Base-by-base conservation (phyloP, 2,113 vertebrate genomes). In the Burhinus bistriatus region DNA sequence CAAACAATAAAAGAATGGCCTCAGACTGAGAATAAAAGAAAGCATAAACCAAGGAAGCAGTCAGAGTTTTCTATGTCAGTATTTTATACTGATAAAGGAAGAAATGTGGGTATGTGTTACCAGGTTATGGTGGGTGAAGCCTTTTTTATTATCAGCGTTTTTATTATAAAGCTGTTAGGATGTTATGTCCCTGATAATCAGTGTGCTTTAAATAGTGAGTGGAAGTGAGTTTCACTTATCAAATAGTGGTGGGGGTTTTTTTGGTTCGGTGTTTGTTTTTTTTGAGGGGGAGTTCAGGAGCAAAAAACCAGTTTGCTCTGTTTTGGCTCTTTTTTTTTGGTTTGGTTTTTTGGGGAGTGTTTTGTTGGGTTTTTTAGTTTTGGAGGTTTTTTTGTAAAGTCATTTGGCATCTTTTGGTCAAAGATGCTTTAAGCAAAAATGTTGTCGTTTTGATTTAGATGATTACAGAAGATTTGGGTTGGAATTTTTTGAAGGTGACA, bases 31-130 rank as follows among this genome's bases (percentile, higher is more conserved):
- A 88, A 27, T 23, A 97, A 71, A 79, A 97, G 68, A 61, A 96
- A 97, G 65, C 45, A 20, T 61, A 98, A 93, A 59, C 13, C 64
- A 32, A 97, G 91, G 49, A 97, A 95, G 77, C 82, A 79, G 25
- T 34, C 62, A 22, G 86, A 91, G 51, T 30, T 91, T 6, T 95
- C 97, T 19, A 61, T 97, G 40, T 97, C 95, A 12, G 88, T 97
- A 13, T 98, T 98, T 97, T 98, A 98, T 90, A 98, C 90, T 15
- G 98, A 97, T 44, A 95, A 96, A 17, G 98, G 98, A 62, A 98
- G 96, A 73, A 95, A 61, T 6, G 84, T 98, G 57, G 99, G 98
- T 99, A 93, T 26, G 98, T 95, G 9, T 69, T 90, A 59, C 2
- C 59, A 83, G 44, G 20, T n/a, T 22, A 8, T 22, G 21, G 40